Evolutionary conservation across 2,113 vertebrate species (phyloP).

Genomic region (Atlantisia rogersi): DNA sequence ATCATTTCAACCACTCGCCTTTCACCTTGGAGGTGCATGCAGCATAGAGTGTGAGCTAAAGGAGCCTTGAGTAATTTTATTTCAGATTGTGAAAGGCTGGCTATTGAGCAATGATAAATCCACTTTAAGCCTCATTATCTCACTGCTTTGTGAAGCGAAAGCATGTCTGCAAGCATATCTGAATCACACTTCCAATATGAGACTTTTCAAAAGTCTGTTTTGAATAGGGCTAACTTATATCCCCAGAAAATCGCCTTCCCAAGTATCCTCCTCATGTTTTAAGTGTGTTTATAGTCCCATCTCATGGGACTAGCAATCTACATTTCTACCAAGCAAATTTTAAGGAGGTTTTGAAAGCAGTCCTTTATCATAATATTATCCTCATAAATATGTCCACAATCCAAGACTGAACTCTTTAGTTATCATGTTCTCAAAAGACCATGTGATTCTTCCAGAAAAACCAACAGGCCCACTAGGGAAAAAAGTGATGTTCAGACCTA

Average conservation of each 20-base stretch:
- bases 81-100: constrained; percentile 34
- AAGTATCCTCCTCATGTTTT: not conserved
- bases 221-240: not conserved
- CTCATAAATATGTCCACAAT: not conserved
- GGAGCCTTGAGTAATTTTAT: not conserved
- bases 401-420: not conserved
- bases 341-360: not conserved
- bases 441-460: not conserved
- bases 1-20: not conserved
- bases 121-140: not conserved
- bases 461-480: not conserved
- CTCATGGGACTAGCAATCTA: not conserved
- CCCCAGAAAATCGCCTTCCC: not conserved
- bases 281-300: not conserved
- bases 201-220: not conserved
- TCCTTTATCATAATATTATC: not conserved
- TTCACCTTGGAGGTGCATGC: not conserved
- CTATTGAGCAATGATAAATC: constrained; percentile 21
- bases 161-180: not conserved
- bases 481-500: not conserved
- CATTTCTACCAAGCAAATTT: not conserved
- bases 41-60: not conserved
- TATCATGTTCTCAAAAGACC: not conserved
- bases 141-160: constrained; percentile 23
- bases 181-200: not conserved